Conservation (phyloP, 2,797 vertebrate genomes). For the Argyrosomus regius region DNA sequence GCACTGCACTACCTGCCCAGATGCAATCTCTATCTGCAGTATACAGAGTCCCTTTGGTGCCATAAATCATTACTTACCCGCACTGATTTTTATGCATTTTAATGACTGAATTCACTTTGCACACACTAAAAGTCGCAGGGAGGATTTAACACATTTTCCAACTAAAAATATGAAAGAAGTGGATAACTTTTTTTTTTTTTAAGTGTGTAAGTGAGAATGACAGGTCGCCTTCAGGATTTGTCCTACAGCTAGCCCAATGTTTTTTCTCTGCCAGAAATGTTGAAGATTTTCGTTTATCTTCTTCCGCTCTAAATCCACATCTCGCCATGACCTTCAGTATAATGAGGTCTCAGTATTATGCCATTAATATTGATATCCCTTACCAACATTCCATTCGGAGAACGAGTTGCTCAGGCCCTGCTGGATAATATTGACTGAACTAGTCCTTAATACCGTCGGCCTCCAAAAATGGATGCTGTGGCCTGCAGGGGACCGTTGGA, state of each 20-base stretch:
- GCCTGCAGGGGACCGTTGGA: slow-evolving; percentile 4
- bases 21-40: slow-evolving; percentile 26
- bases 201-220: slow-evolving; percentile 38
- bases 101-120: slow-evolving; percentile 56
- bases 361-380: slow-evolving; percentile 80
- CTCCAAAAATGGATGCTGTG: slow-evolving; percentile 32
- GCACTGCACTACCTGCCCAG: slow-evolving; percentile 4
- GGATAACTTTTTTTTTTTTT: background rate
- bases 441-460: slow-evolving; percentile 32
- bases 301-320: slow-evolving; percentile 54
- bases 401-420: slow-evolving; percentile 54
- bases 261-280: slow-evolving; percentile 66
- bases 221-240: slow-evolving; percentile 56
- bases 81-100: slow-evolving; percentile 44
- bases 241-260: slow-evolving; percentile 43
- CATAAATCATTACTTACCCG: slow-evolving; percentile 37
- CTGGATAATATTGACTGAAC: slow-evolving; percentile 58
- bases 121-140: slow-evolving; percentile 43
- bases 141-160: slow-evolving; percentile 34
- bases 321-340: slow-evolving; percentile 75
- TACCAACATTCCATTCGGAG: slow-evolving; percentile 35
- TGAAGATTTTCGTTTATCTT: slow-evolving; percentile 65
- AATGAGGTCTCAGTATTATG: slow-evolving; percentile 74
- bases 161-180: slow-evolving; percentile 15
- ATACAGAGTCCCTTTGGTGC: slow-evolving; percentile 25